These are phyloP conservation scores for Aradophagus sp. DNA, from an alignment of 1,140 invertebrate species.

Conservation along the genomic window DNA sequence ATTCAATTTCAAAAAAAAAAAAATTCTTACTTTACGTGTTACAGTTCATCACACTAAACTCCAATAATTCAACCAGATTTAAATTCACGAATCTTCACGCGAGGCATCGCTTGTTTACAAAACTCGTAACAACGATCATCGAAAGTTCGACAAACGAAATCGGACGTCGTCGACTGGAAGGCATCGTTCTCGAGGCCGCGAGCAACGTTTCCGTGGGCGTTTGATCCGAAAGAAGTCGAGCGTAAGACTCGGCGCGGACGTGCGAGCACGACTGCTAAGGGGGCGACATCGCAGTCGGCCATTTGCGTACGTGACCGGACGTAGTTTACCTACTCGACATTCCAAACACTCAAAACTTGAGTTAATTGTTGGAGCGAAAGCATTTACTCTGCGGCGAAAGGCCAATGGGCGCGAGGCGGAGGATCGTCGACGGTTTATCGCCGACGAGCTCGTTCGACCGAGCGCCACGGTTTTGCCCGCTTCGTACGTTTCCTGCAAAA, in stretches of 20 bases:
- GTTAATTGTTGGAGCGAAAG: slow-evolving; percentile 67
- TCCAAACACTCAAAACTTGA: slow-evolving; percentile 69
- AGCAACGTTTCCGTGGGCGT: too few relatives aligned
- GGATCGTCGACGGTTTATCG: slow-evolving; percentile 51
- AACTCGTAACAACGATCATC: too few relatives aligned
- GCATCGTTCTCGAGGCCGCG: too few relatives aligned
- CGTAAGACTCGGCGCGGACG: slow-evolving; percentile 32
- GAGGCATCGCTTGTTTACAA: too few relatives aligned
- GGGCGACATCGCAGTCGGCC: slow-evolving; percentile 51
- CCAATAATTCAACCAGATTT: too few relatives aligned
- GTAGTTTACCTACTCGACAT: slow-evolving; percentile 66
- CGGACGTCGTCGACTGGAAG: too few relatives aligned
- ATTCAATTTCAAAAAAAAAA: too few relatives aligned
- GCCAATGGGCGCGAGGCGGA: slow-evolving; percentile 19
- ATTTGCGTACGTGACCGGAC: slow-evolving; percentile 64
- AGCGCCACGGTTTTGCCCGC: slow-evolving; percentile 54
- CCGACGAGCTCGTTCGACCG: slow-evolving; percentile 62
- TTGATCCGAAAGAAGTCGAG: slow-evolving; percentile 41
- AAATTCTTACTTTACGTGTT: too few relatives aligned
- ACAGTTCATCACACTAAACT: too few relatives aligned
- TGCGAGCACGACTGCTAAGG: slow-evolving; percentile 38
- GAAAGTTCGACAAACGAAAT: too few relatives aligned
- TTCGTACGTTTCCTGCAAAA: slow-evolving; percentile 2
- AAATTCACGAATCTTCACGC: too few relatives aligned
- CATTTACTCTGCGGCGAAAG: slow-evolving; percentile 60